These are phyloP conservation scores for Pseudorectes ferrugineus DNA, from an alignment of 2,113 vertebrate species.

Conservation along the genomic window DNA sequence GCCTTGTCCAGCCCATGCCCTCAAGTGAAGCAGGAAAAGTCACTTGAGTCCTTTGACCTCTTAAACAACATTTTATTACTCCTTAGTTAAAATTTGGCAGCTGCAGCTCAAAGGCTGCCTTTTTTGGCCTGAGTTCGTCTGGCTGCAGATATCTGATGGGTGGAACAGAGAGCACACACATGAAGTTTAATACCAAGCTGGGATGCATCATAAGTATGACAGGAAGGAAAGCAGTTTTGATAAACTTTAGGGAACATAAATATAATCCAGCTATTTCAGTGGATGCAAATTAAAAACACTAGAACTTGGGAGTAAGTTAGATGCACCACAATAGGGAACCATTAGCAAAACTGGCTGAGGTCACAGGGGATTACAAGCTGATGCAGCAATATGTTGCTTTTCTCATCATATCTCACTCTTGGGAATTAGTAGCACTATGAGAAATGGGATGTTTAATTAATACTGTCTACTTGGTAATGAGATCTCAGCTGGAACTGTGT, in stretches of 20 bases:
- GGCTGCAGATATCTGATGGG: background rate
- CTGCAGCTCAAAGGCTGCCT: background rate
- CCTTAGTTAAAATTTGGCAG: background rate
- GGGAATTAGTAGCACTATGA: background rate
- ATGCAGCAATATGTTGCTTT: background rate
- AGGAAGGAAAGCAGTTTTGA: background rate
- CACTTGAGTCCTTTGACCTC: background rate
- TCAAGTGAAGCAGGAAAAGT: background rate
- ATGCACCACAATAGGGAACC: background rate
- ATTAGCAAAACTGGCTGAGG: background rate
- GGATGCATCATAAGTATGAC: accelerated
- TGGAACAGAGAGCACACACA: background rate
- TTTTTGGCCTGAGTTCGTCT: background rate
- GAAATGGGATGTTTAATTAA: background rate
- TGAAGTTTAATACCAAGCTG: background rate
- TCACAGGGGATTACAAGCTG: background rate
- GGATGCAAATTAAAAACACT: background rate
- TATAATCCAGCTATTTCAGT: background rate
- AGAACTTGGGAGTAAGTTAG: background rate
- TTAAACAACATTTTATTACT: background rate
- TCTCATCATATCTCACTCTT: background rate
- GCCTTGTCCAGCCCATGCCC: background rate
- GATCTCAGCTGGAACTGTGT: background rate
- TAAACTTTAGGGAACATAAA: background rate
- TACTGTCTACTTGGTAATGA: background rate